These are phyloP conservation scores for Chionodraco myersi DNA, from an alignment of 2,113 vertebrate species.

Conservation along the genomic window DNA sequence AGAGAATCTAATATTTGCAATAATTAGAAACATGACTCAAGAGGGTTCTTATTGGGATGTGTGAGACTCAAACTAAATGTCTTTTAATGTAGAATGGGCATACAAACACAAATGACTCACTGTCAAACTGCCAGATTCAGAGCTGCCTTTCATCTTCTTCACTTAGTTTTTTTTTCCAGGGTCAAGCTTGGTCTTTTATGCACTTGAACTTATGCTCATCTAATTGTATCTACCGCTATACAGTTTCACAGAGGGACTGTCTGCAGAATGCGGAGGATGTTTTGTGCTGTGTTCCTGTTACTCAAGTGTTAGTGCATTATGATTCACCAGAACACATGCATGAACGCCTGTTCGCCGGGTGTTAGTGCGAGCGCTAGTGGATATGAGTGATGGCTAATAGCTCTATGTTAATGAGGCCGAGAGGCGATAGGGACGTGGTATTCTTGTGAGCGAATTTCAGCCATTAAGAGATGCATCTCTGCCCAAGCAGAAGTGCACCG, in stretches of 20 bases:
- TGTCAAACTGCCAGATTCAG: not conserved
- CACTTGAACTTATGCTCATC: constrained; percentile 13
- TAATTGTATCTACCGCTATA: constrained; percentile 25
- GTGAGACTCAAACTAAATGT: not conserved
- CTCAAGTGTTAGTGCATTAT: constrained; percentile 54
- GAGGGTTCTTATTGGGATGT: not conserved
- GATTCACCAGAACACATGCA: constrained; percentile 67
- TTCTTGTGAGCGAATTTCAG: constrained; percentile 57
- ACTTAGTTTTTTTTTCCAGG: not conserved
- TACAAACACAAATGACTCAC: not conserved
- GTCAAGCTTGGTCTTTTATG: constrained; percentile 28
- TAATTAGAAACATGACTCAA: not conserved
- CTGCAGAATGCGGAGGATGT: not conserved
- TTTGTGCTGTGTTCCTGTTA: constrained; percentile 49
- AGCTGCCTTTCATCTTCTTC: not conserved
- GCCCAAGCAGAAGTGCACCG: constrained; percentile 63
- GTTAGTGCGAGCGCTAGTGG: constrained; percentile 47
- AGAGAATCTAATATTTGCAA: not conserved
- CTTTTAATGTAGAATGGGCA: not conserved
- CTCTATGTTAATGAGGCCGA: constrained; percentile 68
- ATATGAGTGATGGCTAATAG: constrained; percentile 69
- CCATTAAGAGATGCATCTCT: constrained; percentile 72
- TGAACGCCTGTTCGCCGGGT: constrained; percentile 47
- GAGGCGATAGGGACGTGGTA: constrained; percentile 41
- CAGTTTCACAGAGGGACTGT: not conserved